These are phyloP conservation scores for Leptatherina wallacei DNA, from an alignment of 2,797 vertebrate genomes.

Conservation along the genomic window DNA sequence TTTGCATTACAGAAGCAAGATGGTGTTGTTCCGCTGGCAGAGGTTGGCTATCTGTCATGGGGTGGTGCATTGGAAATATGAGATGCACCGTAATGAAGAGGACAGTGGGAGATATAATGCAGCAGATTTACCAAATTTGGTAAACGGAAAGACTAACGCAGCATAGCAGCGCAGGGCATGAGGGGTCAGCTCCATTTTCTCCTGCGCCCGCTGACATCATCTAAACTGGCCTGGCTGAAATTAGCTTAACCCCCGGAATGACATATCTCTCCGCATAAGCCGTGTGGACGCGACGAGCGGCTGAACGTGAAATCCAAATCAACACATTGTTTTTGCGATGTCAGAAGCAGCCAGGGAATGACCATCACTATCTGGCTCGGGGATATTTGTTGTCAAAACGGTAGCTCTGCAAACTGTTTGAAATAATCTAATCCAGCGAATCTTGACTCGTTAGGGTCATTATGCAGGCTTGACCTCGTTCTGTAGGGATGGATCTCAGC, in stretches of 20 bases:
- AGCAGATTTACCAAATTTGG: conserved; percentile 75
- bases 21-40: conserved; percentile 42
- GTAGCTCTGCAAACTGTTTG: conserved; percentile 70
- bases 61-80: conserved; percentile 52
- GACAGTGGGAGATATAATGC: conserved; percentile 65
- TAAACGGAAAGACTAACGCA: conserved; percentile 69
- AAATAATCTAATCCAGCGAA: conserved; percentile 80
- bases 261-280: conserved; percentile 77
- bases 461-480: conserved; percentile 84
- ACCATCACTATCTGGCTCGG: conserved; percentile 81
- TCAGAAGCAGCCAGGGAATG: conserved; percentile 79
- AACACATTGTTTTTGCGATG: conserved; percentile 83
- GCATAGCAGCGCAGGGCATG: conserved; percentile 63
- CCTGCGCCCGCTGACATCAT: conserved; percentile 71
- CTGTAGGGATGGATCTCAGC: conserved; percentile 78
- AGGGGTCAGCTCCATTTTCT: conserved; percentile 79
- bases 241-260: conserved; percentile 80
- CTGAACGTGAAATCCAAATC: conserved; percentile 83
- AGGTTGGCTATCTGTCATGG: conserved; percentile 68
- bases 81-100: conserved; percentile 66
- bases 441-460: conserved; percentile 83
- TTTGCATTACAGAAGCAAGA: conserved; percentile 64
- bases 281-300: conserved; percentile 70
- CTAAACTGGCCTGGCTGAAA: conserved; percentile 77
- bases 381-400: conserved; percentile 84